Evolutionary conservation across 2,797 vertebrate species (phyloP).

Genomic region (Enteromius afrohamiltoni): DNA sequence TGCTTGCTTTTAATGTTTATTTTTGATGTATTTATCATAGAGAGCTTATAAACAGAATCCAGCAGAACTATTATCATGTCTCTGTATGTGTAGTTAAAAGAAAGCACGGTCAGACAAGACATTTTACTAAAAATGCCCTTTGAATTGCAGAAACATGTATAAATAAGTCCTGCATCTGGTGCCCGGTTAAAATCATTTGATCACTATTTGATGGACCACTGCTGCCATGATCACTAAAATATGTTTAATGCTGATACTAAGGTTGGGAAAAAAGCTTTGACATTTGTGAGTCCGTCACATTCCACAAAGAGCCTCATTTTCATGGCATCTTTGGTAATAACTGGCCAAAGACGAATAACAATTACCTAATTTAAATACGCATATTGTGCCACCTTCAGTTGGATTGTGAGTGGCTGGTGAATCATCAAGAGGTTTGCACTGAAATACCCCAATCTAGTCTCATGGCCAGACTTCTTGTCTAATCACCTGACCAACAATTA

Average conservation of each 20-base stretch:
- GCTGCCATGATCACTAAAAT: background rate
- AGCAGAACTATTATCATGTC: background rate
- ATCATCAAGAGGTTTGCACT: background rate
- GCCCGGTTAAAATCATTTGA: background rate
- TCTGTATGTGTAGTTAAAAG: background rate
- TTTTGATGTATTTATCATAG: background rate
- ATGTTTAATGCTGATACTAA: background rate
- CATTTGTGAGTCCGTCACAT: background rate
- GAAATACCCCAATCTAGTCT: background rate
- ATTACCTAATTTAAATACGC: background rate
- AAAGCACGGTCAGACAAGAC: background rate
- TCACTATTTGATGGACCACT: background rate
- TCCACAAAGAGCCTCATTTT: background rate
- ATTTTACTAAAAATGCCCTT: background rate
- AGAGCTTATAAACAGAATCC: background rate
- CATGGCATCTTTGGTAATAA: background rate
- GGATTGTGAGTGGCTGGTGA: slow-evolving; percentile 3
- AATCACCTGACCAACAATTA: background rate
- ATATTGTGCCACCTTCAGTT: background rate
- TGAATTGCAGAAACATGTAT: background rate
- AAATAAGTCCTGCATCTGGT: background rate
- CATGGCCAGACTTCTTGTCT: slow-evolving; percentile 9
- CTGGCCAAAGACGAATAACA: background rate
- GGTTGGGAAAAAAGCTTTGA: background rate
- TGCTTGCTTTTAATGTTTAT: background rate